Evolutionary conservation across 2,888 invertebrate species (phyloP), one percentile per base, ranked within the genome.

Genomic region (Chydorus sphaericus): DNA sequence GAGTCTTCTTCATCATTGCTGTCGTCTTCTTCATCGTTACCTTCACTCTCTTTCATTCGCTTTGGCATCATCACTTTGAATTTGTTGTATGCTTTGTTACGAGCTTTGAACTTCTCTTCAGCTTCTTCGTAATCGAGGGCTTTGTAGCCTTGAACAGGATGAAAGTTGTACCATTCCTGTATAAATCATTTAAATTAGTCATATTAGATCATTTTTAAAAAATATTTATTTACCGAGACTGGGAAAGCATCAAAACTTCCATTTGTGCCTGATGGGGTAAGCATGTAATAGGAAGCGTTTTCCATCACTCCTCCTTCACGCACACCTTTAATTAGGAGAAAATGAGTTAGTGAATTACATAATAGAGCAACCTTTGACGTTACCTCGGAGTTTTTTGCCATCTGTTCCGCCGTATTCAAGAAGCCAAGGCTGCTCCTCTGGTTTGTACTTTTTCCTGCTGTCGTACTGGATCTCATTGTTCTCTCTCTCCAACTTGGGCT

Each of bases 391-490:
- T 74, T 81, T 89, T 10, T 44, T 44, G 73, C 89, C 81, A 65
- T 82, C 84, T 70, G 89, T 91, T 30, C 90, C 89, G 14, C 84
- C 89, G 18, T 88, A 81, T 71, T 90, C 91, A 29, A 98, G 73
- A 61, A 92, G 82, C 97, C 97, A 98, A 0, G 98, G 97, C 67
- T 97, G 97, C 65, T 91, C 90, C 52, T 96, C 92, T 0, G 90
- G 84, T 62, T 88, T 83, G 69, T 96, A 96, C 64, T 85, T 88
- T 61, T 83, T 81, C 0, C 85, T 81, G 28, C 83, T 81, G 56
- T 85, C 89, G 67, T 83, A 92, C 66, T 93, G 91, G 65, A 81
- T 88, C 71, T 89, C 80, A 66, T 94, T 94, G 68, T 94, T 94
- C 68, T 96, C 94, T 54, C 94, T 74, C 65, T 92, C 91, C 83